Evolutionary conservation across 2,113 vertebrate species (phyloP).

Genomic region (Actenoides hombroni): DNA sequence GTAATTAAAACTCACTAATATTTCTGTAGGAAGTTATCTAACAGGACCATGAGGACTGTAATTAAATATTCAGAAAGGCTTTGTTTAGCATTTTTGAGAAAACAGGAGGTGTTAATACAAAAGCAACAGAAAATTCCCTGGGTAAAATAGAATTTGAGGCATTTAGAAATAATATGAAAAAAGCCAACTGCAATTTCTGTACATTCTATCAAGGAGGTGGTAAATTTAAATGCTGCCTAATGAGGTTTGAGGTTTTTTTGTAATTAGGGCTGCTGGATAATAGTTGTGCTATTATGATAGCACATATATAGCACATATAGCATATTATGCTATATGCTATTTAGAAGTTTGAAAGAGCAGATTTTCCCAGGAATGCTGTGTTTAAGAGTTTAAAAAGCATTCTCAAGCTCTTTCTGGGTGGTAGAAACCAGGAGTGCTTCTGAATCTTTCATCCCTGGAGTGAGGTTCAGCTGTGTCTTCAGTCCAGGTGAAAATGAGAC

Average conservation of each 20-base stretch:
- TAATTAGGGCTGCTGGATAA: neutral
- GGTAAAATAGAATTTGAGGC: neutral
- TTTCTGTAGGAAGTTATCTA: neutral
- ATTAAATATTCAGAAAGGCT: neutral
- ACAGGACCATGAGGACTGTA: neutral
- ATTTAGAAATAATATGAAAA: neutral
- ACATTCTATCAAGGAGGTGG: neutral
- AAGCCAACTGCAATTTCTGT: neutral
- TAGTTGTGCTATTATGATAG: neutral
- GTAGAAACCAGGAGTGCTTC: neutral
- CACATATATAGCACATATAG: no score
- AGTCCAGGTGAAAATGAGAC: neutral
- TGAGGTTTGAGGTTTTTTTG: neutral
- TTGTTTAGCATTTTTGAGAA: neutral
- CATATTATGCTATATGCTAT: neutral
- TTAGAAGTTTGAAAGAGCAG: neutral
- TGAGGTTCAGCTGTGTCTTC: neutral
- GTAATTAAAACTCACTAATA: neutral
- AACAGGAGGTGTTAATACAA: neutral
- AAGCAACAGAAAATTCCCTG: neutral
- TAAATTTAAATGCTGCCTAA: neutral
- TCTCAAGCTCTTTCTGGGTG: neutral
- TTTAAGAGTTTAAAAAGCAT: neutral
- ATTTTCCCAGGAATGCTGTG: neutral
- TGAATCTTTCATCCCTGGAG: neutral